A percentile compares a stretch with the other conserved stretches of the same genome.
These are phyloP conservation scores for Esox masquinongy DNA, from an alignment of 2,797 vertebrate genomes.

Conservation along the genomic window DNA sequence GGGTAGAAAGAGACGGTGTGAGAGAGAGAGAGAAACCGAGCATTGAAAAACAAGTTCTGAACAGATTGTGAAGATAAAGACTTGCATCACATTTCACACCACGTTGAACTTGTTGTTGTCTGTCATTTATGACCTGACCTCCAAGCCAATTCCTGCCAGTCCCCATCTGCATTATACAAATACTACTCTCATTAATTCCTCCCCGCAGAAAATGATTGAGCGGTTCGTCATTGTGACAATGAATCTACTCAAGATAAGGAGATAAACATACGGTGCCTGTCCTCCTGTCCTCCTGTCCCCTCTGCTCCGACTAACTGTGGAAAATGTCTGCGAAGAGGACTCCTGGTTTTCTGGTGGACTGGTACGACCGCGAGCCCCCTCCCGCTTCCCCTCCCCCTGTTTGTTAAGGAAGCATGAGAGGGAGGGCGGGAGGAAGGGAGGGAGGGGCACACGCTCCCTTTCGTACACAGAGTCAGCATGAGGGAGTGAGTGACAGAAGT, in stretches of 20 bases:
- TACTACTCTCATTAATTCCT: background rate
- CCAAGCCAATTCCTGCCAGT: background rate
- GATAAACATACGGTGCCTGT: background rate
- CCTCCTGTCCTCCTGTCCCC: background rate
- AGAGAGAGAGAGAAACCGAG: slow-evolving; percentile 20
- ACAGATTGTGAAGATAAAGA: slow-evolving; percentile 15
- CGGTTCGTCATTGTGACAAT: background rate
- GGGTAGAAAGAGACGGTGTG: slow-evolving; percentile 7
- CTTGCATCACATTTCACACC: background rate
- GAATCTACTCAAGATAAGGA: background rate
- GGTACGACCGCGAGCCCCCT: background rate
- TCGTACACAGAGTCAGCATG: slow-evolving; percentile 49
- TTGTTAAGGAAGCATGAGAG: slow-evolving; percentile 64
- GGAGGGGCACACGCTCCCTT: slow-evolving; percentile 11
- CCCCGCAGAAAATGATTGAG: background rate
- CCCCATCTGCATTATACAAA: background rate
- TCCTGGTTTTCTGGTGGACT: no score
- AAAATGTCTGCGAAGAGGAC: no score
- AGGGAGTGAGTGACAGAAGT: slow-evolving; percentile 71
- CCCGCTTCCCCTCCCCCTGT: slow-evolving; percentile 35
- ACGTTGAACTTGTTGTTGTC: background rate
- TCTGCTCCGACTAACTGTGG: background rate
- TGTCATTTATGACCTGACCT: background rate
- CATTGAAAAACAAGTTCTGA: slow-evolving; percentile 37
- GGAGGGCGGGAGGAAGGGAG: background rate